Evolutionary conservation across 2,888 invertebrate genomes (phyloP).

Genomic region (Epinotia ramella): DNA sequence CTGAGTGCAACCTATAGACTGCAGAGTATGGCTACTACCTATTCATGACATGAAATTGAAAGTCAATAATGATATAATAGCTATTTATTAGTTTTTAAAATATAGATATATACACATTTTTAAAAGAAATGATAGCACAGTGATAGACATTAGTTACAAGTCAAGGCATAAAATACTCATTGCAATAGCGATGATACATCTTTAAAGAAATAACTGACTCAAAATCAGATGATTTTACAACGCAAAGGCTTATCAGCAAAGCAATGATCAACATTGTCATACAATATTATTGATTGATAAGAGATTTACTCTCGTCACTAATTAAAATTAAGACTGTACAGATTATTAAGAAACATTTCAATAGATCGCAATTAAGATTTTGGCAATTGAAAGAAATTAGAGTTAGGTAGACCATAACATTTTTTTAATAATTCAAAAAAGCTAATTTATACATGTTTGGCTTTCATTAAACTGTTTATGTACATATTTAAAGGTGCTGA

Average conservation of each 20-base stretch:
- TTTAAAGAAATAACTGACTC: not conserved
- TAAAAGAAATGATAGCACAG: not conserved
- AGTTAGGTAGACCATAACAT: not conserved
- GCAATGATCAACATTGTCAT: conserved; percentile 29
- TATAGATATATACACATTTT: not conserved
- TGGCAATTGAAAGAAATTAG: not conserved
- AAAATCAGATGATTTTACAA: not conserved
- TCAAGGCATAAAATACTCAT: not conserved
- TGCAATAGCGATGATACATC: not conserved
- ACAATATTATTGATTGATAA: not conserved
- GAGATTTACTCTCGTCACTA: not conserved
- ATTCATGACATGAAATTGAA: not conserved
- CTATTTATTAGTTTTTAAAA: not conserved
- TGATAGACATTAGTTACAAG: not conserved
- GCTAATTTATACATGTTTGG: not conserved
- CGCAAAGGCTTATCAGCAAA: conserved; percentile 1
- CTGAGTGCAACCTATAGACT: no score
- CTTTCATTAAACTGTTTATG: not conserved
- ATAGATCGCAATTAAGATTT: conserved; percentile 8
- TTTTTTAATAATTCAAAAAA: not conserved
- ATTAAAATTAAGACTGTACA: not conserved
- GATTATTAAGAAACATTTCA: not conserved
- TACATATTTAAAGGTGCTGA: conserved; percentile 2
- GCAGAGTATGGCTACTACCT: no score
- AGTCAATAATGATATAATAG: not conserved